These are phyloP conservation scores for Cataglyphis altisquamis DNA, from an alignment of 2,888 invertebrate genomes.

Conservation along the genomic window DNA sequence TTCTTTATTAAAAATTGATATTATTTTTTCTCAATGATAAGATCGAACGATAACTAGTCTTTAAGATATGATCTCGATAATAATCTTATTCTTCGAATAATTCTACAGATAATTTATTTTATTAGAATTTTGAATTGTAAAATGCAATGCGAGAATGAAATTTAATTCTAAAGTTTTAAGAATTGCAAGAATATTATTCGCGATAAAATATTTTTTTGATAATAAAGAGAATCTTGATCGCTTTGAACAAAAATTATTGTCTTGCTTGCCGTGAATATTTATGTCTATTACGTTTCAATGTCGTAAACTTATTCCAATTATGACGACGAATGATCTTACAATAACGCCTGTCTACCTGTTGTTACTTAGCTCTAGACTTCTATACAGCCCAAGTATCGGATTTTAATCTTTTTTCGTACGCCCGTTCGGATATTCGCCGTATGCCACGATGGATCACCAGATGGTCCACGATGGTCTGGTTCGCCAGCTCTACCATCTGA, in stretches of 20 bases:
- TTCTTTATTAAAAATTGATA: background rate
- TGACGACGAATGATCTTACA: slow-evolving; percentile 9
- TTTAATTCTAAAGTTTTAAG: background rate
- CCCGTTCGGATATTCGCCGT: slow-evolving; percentile 78
- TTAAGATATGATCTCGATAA: background rate
- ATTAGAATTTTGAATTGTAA: background rate
- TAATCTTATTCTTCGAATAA: slow-evolving; percentile 5
- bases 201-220: background rate
- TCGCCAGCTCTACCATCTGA: slow-evolving; percentile 74
- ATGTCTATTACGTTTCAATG: background rate
- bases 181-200: background rate
- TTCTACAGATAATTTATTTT: background rate
- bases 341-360: slow-evolving; percentile 30
- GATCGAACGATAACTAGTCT: background rate
- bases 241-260: background rate
- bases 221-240: background rate
- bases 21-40: background rate
- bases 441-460: slow-evolving; percentile 81
- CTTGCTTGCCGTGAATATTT: background rate
- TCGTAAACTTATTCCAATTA: background rate
- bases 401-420: slow-evolving; percentile 70
- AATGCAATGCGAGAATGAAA: background rate
- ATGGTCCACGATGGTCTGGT: slow-evolving; percentile 77
- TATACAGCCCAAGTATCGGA: slow-evolving; percentile 67
- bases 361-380: slow-evolving; percentile 67